Evolutionary conservation across 2,797 vertebrate species (phyloP).

Genomic region (Trachurus trachurus): DNA sequence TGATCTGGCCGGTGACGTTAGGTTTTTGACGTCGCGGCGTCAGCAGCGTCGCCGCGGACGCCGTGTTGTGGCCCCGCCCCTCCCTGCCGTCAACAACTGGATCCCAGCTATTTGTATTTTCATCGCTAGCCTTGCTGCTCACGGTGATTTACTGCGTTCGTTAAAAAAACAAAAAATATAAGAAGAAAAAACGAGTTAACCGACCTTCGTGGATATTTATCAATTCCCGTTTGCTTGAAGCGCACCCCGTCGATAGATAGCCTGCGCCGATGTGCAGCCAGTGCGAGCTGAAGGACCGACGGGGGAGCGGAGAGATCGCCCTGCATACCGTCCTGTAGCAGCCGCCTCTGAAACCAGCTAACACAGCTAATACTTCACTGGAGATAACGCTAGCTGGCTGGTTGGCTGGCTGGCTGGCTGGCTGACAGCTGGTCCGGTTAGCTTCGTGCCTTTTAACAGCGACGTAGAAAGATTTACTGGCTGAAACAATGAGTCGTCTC

Average conservation of each 20-base stretch:
- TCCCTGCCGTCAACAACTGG: slow-evolving; percentile 79
- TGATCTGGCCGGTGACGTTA: slow-evolving; percentile 18
- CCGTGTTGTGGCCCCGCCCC: slow-evolving; percentile 63
- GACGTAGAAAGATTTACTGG: slow-evolving; percentile 38
- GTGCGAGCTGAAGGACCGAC: slow-evolving; percentile 37
- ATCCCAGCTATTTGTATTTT: slow-evolving; percentile 76
- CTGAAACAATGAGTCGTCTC: slow-evolving; percentile 64
- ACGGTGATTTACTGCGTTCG: slow-evolving; percentile 38
- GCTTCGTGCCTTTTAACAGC: slow-evolving; percentile 39
- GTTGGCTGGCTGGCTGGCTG: slow-evolving; percentile 69
- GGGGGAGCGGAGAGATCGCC: slow-evolving; percentile 54
- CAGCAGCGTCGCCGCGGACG: slow-evolving; percentile 13
- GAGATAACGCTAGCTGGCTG: slow-evolving; percentile 60
- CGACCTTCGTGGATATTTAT: not conserved
- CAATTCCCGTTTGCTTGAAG: not conserved
- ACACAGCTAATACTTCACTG: slow-evolving; percentile 49
- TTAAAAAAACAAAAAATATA: not conserved
- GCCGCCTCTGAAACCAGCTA: slow-evolving; percentile 69
- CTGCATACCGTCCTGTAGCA: slow-evolving; percentile 61
- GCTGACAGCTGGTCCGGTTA: slow-evolving; percentile 70
- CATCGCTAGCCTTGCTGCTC: slow-evolving; percentile 59
- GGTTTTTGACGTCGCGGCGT: slow-evolving; percentile 54
- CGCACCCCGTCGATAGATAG: slow-evolving; percentile 29
- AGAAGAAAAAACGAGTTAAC: not conserved
- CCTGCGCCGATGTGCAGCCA: slow-evolving; percentile 50